Conservation (phyloP, 2,888 invertebrate species). For the Polydesmus complanatus region DNA sequence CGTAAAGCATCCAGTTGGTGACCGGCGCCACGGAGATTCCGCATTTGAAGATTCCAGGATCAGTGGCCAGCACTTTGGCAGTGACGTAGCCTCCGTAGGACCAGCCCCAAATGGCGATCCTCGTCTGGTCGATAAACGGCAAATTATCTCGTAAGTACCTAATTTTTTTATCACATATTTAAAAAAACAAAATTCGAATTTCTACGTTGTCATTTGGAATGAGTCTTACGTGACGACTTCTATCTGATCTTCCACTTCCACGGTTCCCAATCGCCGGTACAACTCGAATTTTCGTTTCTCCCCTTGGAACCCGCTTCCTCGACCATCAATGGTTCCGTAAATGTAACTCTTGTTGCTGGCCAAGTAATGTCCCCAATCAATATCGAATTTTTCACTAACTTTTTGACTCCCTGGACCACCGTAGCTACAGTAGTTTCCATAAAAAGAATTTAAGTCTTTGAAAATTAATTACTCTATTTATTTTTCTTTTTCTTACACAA, state of each 20-base stretch:
- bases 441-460: background rate
- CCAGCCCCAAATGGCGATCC: slow-evolving; percentile 92
- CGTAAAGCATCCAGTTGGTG: slow-evolving; percentile 89
- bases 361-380: slow-evolving; percentile 80
- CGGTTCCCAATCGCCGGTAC: slow-evolving; percentile 74
- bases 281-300: slow-evolving; percentile 68
- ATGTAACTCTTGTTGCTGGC: slow-evolving; percentile 75
- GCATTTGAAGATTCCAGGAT: slow-evolving; percentile 68
- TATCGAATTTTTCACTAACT: slow-evolving; percentile 73
- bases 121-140: slow-evolving; percentile 72
- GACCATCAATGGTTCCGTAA: slow-evolving; percentile 81
- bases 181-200: background rate
- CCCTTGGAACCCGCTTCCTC: slow-evolving; percentile 77
- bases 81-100: slow-evolving; percentile 93
- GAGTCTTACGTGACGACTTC: slow-evolving; percentile 67
- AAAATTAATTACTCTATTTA: background rate
- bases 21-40: slow-evolving; percentile 91
- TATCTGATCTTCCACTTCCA: slow-evolving; percentile 88
- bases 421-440: no score
- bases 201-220: background rate
- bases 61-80: slow-evolving; percentile 66
- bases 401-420: slow-evolving; percentile 86
- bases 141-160: slow-evolving; percentile 73
- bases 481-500: slow-evolving; percentile 53
- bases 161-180: slow-evolving; percentile 21